A percentile compares a stretch with the other conserved stretches of the same genome.
These are phyloP conservation scores for Manduca sexta DNA, from an alignment of 1,140 invertebrate species.

Conservation along the genomic window DNA sequence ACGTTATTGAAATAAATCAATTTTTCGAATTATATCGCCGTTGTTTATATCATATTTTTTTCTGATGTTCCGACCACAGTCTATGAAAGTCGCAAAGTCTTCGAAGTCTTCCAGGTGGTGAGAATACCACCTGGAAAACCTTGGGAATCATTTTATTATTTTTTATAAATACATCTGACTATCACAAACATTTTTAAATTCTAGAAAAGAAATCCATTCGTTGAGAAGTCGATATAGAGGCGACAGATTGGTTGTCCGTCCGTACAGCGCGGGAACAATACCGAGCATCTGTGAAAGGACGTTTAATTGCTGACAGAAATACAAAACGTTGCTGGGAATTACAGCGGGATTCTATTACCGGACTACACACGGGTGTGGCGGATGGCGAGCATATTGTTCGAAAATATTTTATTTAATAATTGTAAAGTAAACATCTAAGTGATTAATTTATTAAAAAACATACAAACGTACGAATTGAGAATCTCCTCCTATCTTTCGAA, in stretches of 20 bases:
- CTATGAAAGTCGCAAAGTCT: too few species aligned
- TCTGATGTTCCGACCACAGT: too few species aligned
- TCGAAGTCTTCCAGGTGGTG: too few species aligned
- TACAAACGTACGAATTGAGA: too few species aligned
- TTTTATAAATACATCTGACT: not conserved
- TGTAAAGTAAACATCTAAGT: too few species aligned
- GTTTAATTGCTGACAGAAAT: conserved; percentile 6
- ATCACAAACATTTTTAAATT: not conserved
- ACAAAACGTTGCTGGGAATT: conserved; percentile 3
- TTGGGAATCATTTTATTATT: too few species aligned
- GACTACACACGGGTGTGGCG: not conserved
- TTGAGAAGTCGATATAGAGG: not conserved
- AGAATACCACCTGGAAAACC: too few species aligned
- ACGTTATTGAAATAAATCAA: too few species aligned
- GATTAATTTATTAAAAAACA: too few species aligned
- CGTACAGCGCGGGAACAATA: not conserved
- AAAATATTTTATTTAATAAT: not conserved
- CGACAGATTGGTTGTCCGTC: not conserved
- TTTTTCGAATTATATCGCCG: too few species aligned
- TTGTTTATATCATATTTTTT: too few species aligned
- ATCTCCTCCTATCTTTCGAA: too few species aligned
- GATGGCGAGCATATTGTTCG: not conserved
- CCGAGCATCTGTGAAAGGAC: not conserved
- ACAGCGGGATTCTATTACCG: conserved; percentile 6
- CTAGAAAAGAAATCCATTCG: not conserved